These are phyloP conservation scores for Apis dorsata DNA, from an alignment of 1,140 invertebrate genomes.

Conservation along the genomic window DNA sequence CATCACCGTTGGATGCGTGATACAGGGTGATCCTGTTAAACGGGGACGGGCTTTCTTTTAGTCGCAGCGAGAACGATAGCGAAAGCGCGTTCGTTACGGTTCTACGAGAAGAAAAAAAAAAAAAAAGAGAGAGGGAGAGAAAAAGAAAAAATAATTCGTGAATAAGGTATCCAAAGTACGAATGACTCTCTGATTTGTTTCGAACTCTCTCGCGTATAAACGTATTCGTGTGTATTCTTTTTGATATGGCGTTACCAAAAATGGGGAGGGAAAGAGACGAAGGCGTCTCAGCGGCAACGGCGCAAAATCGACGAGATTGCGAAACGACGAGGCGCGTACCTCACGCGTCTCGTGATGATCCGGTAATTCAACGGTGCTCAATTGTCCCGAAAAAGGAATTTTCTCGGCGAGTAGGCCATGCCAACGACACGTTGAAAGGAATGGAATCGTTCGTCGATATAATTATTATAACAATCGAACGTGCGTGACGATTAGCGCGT, in stretches of 20 bases:
- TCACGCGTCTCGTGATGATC: background rate
- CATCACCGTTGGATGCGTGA: no score
- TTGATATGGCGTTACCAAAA: no score
- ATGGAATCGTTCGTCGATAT: background rate
- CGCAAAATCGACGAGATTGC: slow-evolving; percentile 2
- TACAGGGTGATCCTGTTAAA: background rate
- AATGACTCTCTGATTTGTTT: background rate
- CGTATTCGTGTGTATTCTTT: background rate
- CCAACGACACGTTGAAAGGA: background rate
- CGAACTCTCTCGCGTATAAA: background rate
- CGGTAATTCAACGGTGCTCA: background rate
- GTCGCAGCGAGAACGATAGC: slow-evolving; percentile 32
- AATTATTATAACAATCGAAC: background rate
- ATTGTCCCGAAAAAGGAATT: slow-evolving; percentile 28
- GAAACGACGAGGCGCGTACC: slow-evolving; percentile 16
- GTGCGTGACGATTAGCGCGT: background rate
- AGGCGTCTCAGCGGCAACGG: background rate
- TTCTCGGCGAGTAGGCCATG: slow-evolving; percentile 16
- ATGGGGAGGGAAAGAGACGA: background rate
- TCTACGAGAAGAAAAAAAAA: background rate
- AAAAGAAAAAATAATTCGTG: no score
- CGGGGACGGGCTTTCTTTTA: slow-evolving; percentile 20
- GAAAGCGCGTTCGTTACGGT: slow-evolving; percentile 16
- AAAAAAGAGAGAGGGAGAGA: background rate
- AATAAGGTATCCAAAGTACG: background rate